phyloP scores from a whole-genome alignment of 2,797 vertebrate genomes.

The Ctenosaura bakeri region DNA sequence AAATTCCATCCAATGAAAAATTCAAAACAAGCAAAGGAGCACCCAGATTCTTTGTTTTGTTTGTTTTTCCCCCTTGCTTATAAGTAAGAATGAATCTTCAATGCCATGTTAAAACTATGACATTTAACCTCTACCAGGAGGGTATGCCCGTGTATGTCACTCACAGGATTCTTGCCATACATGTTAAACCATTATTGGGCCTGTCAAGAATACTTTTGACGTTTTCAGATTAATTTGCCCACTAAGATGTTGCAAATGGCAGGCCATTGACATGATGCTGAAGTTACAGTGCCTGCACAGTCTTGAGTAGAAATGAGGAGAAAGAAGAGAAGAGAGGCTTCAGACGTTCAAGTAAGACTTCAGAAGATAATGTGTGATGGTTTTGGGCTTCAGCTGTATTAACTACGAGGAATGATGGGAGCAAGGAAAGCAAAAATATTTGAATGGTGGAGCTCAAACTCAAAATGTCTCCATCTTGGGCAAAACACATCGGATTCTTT shows the following conservation, averaged over 20 bases:
- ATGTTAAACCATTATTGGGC: background rate
- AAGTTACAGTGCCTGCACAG: background rate
- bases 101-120: no score
- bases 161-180: no score
- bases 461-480: background rate
- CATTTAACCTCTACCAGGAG: no score
- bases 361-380: background rate
- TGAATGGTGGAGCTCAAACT: background rate
- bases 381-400: background rate
- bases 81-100: no score
- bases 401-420: background rate
- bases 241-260: background rate
- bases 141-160: no score
- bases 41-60: no score
- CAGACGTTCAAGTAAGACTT: background rate
- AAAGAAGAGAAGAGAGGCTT: background rate
- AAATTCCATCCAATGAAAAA: no score
- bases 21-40: no score
- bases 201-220: background rate
- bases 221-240: background rate
- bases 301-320: background rate
- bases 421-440: background rate
- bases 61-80: no score
- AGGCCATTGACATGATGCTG: background rate
- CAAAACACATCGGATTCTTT: background rate